Conservation (phyloP, 2,797 vertebrate species). For the Toxotes lorentzi region DNA sequence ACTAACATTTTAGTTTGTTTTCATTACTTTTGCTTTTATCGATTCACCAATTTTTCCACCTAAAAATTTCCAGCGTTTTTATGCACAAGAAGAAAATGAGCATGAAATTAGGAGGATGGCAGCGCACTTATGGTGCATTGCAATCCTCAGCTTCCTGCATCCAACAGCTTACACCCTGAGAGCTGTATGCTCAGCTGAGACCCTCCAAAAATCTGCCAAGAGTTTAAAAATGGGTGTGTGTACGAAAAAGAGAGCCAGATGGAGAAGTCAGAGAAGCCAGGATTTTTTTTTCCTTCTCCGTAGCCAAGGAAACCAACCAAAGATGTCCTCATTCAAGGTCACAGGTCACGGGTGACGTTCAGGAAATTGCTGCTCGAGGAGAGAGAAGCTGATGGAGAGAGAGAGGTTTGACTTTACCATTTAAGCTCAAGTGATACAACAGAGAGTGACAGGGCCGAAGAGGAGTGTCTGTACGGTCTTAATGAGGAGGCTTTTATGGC, state of each 20-base stretch:
- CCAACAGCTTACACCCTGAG: slow-evolving; percentile 12
- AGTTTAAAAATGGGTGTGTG: slow-evolving; percentile 31
- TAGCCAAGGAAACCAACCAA: slow-evolving; percentile 77
- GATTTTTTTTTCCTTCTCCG: slow-evolving; percentile 44
- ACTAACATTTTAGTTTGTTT: too few relatives aligned
- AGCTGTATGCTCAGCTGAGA: slow-evolving; percentile 33
- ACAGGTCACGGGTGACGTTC: slow-evolving; percentile 65
- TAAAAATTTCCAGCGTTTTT: neutral
- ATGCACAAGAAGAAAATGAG: neutral
- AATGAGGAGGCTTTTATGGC: slow-evolving; percentile 42
- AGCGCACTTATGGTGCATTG: neutral
- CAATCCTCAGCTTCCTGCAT: neutral
- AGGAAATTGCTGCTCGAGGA: slow-evolving; percentile 59
- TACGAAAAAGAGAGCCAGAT: slow-evolving; percentile 48
- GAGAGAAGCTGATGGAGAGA: slow-evolving; percentile 25
- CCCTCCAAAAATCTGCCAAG: slow-evolving; percentile 43
- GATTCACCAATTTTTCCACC: too few relatives aligned
- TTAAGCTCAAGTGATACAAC: slow-evolving; percentile 34
- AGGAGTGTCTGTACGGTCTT: slow-evolving; percentile 2
- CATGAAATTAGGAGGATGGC: slow-evolving; percentile 3
- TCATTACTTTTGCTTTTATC: too few relatives aligned
- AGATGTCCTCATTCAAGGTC: slow-evolving; percentile 67
- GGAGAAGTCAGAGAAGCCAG: slow-evolving; percentile 34
- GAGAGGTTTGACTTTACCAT: slow-evolving; percentile 42
- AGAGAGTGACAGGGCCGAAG: slow-evolving; percentile 29